Base-by-base conservation (phyloP, 2,888 invertebrate species). In the Drosophila anceps region DNA sequence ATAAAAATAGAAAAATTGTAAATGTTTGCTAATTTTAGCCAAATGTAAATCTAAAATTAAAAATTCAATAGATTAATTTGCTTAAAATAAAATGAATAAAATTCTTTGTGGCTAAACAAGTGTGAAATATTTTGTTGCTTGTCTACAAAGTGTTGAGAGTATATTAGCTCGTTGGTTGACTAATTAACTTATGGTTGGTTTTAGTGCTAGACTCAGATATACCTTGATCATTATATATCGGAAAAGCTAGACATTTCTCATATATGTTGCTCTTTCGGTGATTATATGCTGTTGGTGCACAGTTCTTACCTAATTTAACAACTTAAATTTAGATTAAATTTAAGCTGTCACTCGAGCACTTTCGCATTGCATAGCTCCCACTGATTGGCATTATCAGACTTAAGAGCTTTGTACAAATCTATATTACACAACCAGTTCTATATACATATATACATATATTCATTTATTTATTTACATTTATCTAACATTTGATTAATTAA, bases 41-140 rank as follows among this genome's bases (percentile, higher is more conserved):
- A 18, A 39, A 20, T 37, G 0, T 2, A 59, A 24, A 18, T 48
- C 29, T 8, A 31, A 20, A 44, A 44, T 44, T 7, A 1, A 13
- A 24, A 4, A 1, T 7, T 53, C 50, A 50, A 41, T 33, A 63
- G 39, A 35, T 46, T 33, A 8, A 18, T 37, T 64, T 35, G 8
- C 15, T 29, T 29, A 0, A 44, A 44, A 44, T 24, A 8, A 15
- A 24, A 44, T 48, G 2, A 15, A 15, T n/a, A 12, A 12, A 31
- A 31, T n/a, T 18, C 18, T 6, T 31, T 27, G 9, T 15, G 15
- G 7, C 7, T 44, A 20, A 18, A 20, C 4, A 6, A 35, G 35
- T 13, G 35, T 12, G 3, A 43, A 18, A 12, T 43, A 44, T 44
- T 44, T 44, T 1, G 8, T 15, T 24, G 13, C 20, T 20, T 13